Conservation (phyloP, 92 coral and sea anemone genomes). For the Epizoanthus fatuus region DNA sequence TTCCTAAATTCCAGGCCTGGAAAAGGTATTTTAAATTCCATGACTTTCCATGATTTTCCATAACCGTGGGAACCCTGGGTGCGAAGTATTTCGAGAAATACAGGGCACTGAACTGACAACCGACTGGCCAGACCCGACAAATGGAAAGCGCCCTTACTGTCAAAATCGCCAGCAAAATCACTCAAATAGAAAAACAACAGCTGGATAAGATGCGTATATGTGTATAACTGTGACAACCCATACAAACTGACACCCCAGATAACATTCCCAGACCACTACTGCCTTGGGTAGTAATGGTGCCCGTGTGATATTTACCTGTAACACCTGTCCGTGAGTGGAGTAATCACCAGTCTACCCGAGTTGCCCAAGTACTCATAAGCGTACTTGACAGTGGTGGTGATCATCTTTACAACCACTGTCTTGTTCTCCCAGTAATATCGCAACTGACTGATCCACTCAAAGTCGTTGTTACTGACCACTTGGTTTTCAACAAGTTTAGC, state of each 20-base stretch:
- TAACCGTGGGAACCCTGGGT: too few species aligned
- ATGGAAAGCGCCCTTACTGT: neutral
- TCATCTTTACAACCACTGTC: conserved; percentile 93
- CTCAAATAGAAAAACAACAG: neutral
- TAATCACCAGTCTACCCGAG: conserved; percentile 96
- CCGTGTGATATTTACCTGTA: conserved; percentile 76
- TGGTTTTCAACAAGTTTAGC: conserved; percentile 85
- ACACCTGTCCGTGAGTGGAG: conserved; percentile 98
- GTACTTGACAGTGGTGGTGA: conserved; percentile 94
- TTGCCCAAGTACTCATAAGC: conserved; percentile 98
- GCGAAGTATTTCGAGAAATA: too few species aligned
- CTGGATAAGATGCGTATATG: too few species aligned
- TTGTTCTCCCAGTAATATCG: conserved; percentile 96
- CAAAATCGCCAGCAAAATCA: too few species aligned
- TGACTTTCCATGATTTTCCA: too few species aligned
- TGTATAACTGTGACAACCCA: neutral
- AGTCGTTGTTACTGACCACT: conserved; percentile 88
- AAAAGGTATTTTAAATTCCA: too few species aligned
- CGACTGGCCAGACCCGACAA: too few species aligned
- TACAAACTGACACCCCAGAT: neutral
- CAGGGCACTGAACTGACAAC: neutral
- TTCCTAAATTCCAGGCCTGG: too few species aligned
- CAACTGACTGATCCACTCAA: conserved; percentile 98
- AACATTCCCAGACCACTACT: too few species aligned
- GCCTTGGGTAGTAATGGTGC: neutral